Evolutionary conservation across 2,888 invertebrate species (phyloP).

Genomic region (Lepidocyrtinus sp.): DNA sequence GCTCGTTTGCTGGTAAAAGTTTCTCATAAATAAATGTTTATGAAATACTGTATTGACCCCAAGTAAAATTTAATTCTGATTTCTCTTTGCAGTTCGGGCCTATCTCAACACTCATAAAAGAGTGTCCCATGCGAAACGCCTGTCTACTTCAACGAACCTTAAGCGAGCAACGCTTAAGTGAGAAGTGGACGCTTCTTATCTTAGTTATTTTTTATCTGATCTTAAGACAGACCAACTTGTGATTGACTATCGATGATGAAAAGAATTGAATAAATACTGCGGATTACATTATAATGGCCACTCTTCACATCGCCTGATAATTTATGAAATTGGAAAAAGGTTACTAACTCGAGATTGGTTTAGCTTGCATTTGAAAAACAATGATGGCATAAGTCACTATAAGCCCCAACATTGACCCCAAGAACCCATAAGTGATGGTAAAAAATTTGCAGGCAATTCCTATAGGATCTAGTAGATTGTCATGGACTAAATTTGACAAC

Average conservation of each 20-base stretch:
- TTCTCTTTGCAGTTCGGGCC: conserved; percentile 24
- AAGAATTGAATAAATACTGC: too few relatives aligned
- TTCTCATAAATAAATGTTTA: neutral
- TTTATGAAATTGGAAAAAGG: too few relatives aligned
- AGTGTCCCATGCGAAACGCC: conserved; percentile 27
- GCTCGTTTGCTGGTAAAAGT: conserved; percentile 29
- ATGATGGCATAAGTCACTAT: conserved; percentile 45
- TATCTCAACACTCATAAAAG: conserved; percentile 47
- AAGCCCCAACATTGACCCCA: conserved; percentile 41
- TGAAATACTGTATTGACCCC: neutral
- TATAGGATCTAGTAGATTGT: conserved; percentile 34
- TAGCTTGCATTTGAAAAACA: conserved; percentile 41
- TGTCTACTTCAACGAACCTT: conserved; percentile 25
- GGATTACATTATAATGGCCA: too few relatives aligned
- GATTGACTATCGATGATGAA: too few relatives aligned
- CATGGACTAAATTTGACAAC: conserved; percentile 23
- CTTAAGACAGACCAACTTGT: too few relatives aligned
- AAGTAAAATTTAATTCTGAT: neutral
- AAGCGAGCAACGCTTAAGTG: too few relatives aligned
- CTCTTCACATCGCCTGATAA: too few relatives aligned
- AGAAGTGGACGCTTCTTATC: too few relatives aligned
- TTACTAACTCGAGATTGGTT: too few relatives aligned
- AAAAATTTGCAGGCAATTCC: conserved; percentile 42
- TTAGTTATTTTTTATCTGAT: too few relatives aligned
- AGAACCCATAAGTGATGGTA: conserved; percentile 39